Percentiles rank a stretch among this genome's conserved stretches.
phyloP scores from a whole-genome alignment of 2,888 invertebrate genomes.

The Drosophila conformis region DNA sequence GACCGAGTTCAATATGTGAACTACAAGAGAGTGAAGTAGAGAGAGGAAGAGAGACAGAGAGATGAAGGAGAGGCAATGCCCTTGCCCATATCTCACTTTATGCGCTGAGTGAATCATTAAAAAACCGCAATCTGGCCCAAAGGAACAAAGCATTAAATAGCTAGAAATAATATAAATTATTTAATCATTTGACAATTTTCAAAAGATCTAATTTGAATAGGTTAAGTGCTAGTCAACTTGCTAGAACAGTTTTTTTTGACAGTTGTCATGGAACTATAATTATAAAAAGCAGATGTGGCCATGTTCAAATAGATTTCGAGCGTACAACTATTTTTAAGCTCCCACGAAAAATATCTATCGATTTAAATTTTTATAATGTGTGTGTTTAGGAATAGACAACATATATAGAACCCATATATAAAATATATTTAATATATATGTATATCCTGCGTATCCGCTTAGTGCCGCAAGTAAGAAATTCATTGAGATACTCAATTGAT shows the following conservation, averaged over 20 bases:
- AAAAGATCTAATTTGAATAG: too few relatives aligned
- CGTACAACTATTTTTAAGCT: not conserved
- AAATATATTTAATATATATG: not conserved
- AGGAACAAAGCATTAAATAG: not conserved
- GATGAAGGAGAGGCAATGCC: constrained; percentile 23
- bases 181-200: not conserved
- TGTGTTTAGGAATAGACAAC: not conserved
- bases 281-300: not conserved
- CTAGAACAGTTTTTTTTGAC: not conserved
- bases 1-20: constrained; percentile 15
- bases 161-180: not conserved
- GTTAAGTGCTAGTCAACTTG: not conserved
- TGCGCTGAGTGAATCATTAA: constrained; percentile 58
- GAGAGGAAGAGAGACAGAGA: not conserved
- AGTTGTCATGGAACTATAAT: not conserved
- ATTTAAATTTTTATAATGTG: not conserved
- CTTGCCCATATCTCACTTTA: constrained; percentile 30
- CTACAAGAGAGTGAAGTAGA: not conserved
- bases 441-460: not conserved
- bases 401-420: not conserved
- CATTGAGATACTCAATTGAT: not conserved
- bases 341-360: not conserved
- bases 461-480: not conserved
- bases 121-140: constrained; percentile 16
- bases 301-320: not conserved